Evolutionary conservation across 2,797 vertebrate genomes (phyloP).

Genomic region (Gadopsis marmoratus): DNA sequence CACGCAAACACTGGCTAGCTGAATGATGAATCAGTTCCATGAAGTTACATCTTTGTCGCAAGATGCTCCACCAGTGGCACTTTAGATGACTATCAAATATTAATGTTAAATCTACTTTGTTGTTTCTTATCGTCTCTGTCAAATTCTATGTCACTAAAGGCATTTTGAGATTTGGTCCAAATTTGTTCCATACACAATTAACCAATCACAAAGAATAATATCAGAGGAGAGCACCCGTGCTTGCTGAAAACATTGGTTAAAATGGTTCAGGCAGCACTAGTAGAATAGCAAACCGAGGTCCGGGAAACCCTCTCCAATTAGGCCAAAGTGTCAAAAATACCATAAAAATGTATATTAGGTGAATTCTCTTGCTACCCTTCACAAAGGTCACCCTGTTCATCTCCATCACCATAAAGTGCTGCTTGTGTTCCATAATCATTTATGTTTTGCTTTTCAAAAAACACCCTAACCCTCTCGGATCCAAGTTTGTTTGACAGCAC

Average conservation of each 20-base stretch:
- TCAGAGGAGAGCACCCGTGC: neutral
- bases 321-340: constrained; percentile 5
- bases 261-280: neutral
- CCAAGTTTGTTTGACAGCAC: constrained; percentile 11
- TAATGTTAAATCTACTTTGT: constrained; percentile 21
- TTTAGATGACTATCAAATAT: constrained; percentile 44
- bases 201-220: constrained; percentile 4
- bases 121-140: neutral
- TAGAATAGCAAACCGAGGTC: neutral
- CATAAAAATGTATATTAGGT: constrained; percentile 29
- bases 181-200: constrained; percentile 7
- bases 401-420: constrained; percentile 9
- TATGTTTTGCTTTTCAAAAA: constrained; percentile 10
- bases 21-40: constrained; percentile 23
- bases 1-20: constrained; percentile 39
- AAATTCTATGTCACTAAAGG: neutral
- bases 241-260: neutral
- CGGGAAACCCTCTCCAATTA: neutral
- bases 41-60: constrained; percentile 34
- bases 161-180: neutral
- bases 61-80: constrained; percentile 17
- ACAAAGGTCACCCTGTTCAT: constrained; percentile 2
- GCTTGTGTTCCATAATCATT: constrained; percentile 14
- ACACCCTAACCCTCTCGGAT: neutral
- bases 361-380: constrained; percentile 13